These are phyloP conservation scores for Euphydryas editha DNA, from an alignment of 2,888 invertebrate species.

Conservation along the genomic window DNA sequence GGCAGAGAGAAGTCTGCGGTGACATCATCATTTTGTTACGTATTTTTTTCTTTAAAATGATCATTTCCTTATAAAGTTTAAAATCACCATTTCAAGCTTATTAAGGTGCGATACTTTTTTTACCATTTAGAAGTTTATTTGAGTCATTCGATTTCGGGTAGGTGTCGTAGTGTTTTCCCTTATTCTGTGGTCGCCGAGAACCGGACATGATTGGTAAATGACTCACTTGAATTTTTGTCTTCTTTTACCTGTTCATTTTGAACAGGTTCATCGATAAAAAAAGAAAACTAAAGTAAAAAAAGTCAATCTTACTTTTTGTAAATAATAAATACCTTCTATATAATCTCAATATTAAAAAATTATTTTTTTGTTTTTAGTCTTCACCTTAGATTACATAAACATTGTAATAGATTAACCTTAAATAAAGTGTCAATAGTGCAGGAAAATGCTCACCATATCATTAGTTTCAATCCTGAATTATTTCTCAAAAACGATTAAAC, in stretches of 20 bases:
- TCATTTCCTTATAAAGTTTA: neutral
- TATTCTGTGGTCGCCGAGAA: slow-evolving; percentile 18
- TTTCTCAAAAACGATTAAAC: too few relatives aligned
- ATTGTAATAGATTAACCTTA: too few relatives aligned
- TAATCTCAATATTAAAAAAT: neutral
- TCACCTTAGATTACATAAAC: too few relatives aligned
- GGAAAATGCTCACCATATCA: too few relatives aligned
- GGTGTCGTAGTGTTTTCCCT: slow-evolving; percentile 29
- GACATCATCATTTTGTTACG: neutral
- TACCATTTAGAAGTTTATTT: slow-evolving; percentile 8
- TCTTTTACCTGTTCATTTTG: slow-evolving; percentile 15
- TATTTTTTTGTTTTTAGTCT: too few relatives aligned
- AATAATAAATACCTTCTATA: too few relatives aligned
- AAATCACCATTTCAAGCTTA: neutral
- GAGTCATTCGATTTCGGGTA: slow-evolving; percentile 17
- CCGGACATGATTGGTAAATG: slow-evolving; percentile 38
- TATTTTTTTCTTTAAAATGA: neutral
- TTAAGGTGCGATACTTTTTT: slow-evolving; percentile 8
- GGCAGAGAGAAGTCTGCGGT: neutral
- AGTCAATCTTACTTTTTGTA: neutral
- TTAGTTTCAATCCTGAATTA: too few relatives aligned
- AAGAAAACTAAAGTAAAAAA: neutral
- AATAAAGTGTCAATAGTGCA: too few relatives aligned
- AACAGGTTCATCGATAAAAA: neutral
- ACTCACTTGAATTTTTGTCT: slow-evolving; percentile 34